Evolutionary conservation across 2,888 invertebrate species (phyloP).

Genomic region (Spilosoma lubricipeda): DNA sequence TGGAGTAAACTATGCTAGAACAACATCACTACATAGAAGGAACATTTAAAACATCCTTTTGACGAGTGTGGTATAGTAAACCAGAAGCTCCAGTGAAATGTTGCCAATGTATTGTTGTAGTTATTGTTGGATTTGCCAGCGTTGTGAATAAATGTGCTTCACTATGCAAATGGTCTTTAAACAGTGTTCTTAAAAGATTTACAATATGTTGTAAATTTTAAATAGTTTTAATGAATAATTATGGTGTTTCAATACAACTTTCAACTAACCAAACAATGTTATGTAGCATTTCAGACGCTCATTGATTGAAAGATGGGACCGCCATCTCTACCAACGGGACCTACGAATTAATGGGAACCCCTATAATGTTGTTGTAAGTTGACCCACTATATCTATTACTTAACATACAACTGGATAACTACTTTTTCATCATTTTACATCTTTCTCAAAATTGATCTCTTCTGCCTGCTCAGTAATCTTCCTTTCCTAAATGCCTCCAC

Average conservation of each 20-base stretch:
- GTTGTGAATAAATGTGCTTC: not conserved
- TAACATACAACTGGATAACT: not conserved
- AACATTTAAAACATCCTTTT: no score
- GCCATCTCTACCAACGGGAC: slow-evolving; percentile 87
- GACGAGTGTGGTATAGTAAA: no score
- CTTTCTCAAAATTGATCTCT: not conserved
- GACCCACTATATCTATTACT: not conserved
- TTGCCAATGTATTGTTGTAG: no score
- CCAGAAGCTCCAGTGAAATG: no score
- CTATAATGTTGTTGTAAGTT: slow-evolving; percentile 85
- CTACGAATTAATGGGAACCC: slow-evolving; percentile 86
- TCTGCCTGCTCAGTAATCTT: not conserved
- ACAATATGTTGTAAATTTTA: no score
- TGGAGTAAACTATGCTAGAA: no score
- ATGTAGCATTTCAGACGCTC: slow-evolving; percentile 86
- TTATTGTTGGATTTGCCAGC: no score
- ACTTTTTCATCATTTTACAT: not conserved
- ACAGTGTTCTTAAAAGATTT: not conserved
- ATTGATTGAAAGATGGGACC: slow-evolving; percentile 81
- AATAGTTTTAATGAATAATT: no score
- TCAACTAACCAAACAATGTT: slow-evolving; percentile 22
- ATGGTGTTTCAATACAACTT: not conserved
- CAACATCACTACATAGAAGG: no score
- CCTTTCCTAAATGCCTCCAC: not conserved
- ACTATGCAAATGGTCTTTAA: not conserved